Conservation (phyloP, 2,113 vertebrate genomes). For the Hydrolagus affinis region DNA sequence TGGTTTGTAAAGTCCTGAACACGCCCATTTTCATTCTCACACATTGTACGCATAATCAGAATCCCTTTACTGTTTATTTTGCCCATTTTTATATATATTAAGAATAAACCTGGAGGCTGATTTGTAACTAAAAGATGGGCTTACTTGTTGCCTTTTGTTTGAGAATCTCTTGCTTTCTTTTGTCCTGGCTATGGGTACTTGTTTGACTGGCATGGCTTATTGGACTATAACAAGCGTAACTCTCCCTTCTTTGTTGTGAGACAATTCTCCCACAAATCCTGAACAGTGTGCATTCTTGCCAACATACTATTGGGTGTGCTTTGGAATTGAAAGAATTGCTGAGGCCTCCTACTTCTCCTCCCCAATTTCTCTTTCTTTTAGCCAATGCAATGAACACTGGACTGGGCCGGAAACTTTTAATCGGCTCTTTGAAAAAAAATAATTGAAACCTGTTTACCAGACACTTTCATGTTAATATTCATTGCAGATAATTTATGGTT, state of each 20-base stretch:
- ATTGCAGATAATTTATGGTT: constrained; percentile 41
- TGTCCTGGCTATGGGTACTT: constrained; percentile 79
- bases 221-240: constrained; percentile 99
- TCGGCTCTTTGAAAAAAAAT: constrained; percentile 94
- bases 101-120: constrained; percentile 82
- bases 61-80: constrained; percentile 80
- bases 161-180: constrained; percentile 88
- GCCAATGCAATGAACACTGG: constrained; percentile 97
- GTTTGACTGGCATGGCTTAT: constrained; percentile 99
- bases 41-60: constrained; percentile 51
- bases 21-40: constrained; percentile 26
- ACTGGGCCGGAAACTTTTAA: constrained; percentile 99
- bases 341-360: constrained; percentile 66
- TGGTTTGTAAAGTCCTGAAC: background rate
- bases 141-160: constrained; percentile 99
- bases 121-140: constrained; percentile 97
- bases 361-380: constrained; percentile 67
- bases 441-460: constrained; percentile 94
- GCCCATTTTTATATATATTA: constrained; percentile 76
- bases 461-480: constrained; percentile 65
- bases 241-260: constrained; percentile 81
- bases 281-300: constrained; percentile 91
- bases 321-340: constrained; percentile 85
- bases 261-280: constrained; percentile 98
- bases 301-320: constrained; percentile 89